phyloP scores from a whole-genome alignment of 2,113 vertebrate species.

The Cololabis saira region DNA sequence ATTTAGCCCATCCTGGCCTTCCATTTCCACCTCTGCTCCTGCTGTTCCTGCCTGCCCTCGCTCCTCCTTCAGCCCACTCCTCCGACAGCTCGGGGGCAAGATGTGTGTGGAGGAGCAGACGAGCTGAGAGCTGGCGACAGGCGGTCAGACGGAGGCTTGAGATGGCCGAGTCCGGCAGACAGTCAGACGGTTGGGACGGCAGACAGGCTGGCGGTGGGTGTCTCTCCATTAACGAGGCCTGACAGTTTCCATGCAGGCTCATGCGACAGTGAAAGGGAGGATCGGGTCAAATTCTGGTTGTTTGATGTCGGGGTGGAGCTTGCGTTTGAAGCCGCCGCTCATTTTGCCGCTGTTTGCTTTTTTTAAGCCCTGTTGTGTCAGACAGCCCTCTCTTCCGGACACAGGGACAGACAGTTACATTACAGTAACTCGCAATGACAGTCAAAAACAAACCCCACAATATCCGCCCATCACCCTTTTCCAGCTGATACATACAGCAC shows the following conservation, averaged over 20 bases:
- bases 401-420: slow-evolving; percentile 6
- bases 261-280: slow-evolving; percentile 58
- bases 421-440: slow-evolving; percentile 47
- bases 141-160: slow-evolving; percentile 25
- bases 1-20: too few species aligned
- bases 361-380: slow-evolving; percentile 52
- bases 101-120: slow-evolving; percentile 23
- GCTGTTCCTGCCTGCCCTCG: background rate
- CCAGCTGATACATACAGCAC: slow-evolving; percentile 20
- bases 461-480: slow-evolving; percentile 3
- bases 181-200: slow-evolving; percentile 47
- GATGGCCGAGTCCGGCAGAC: slow-evolving; percentile 39
- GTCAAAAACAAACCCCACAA: slow-evolving; percentile 43
- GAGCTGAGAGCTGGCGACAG: slow-evolving; percentile 26
- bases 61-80: slow-evolving; percentile 5
- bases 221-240: slow-evolving; percentile 68
- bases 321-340: slow-evolving; percentile 55
- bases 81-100: background rate
- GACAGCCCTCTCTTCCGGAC: slow-evolving; percentile 17
- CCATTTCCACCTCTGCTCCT: background rate
- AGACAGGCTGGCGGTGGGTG: slow-evolving; percentile 69
- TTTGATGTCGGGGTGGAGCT: slow-evolving; percentile 57
- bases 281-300: slow-evolving; percentile 40
- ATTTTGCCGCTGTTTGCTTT: slow-evolving; percentile 60
- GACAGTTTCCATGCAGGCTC: slow-evolving; percentile 69